Evolutionary conservation across 2,797 vertebrate genomes (phyloP).

Genomic region (Chaetophractus vellerosus): DNA sequence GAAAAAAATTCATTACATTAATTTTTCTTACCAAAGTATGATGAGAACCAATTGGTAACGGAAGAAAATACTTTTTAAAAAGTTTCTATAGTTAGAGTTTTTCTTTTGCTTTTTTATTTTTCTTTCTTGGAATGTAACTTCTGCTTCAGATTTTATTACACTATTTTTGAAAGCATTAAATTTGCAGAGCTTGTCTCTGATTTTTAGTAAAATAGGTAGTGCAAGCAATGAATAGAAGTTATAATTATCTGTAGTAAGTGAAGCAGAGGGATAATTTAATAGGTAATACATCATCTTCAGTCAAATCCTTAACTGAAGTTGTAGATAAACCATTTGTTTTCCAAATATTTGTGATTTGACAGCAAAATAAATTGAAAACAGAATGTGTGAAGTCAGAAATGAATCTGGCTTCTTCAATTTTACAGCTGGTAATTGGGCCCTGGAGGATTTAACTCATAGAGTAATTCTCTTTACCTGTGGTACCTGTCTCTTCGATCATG

Average conservation of each 20-base stretch:
- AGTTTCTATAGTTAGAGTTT: neutral
- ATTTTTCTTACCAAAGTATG: neutral
- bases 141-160: neutral
- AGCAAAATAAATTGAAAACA: constrained; percentile 75
- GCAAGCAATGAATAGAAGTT: constrained; percentile 53
- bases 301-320: neutral
- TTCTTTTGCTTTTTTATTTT: neutral
- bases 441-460: constrained; percentile 75
- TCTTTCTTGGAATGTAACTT: neutral
- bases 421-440: constrained; percentile 86
- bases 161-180: constrained; percentile 52
- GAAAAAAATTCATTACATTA: neutral
- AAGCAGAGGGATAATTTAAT: constrained; percentile 50
- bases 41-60: constrained; percentile 3
- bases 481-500: neutral
- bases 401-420: constrained; percentile 72
- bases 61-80: constrained; percentile 13
- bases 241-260: constrained; percentile 51
- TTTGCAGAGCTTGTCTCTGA: neutral
- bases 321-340: constrained; percentile 64
- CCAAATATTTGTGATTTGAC: constrained; percentile 47
- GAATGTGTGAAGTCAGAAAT: constrained; percentile 72
- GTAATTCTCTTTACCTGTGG: constrained; percentile 46
- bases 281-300: constrained; percentile 42
- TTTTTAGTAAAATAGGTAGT: constrained; percentile 57